Conservation (phyloP, 2,888 invertebrate species). For the Drosophila acutilabella region DNA sequence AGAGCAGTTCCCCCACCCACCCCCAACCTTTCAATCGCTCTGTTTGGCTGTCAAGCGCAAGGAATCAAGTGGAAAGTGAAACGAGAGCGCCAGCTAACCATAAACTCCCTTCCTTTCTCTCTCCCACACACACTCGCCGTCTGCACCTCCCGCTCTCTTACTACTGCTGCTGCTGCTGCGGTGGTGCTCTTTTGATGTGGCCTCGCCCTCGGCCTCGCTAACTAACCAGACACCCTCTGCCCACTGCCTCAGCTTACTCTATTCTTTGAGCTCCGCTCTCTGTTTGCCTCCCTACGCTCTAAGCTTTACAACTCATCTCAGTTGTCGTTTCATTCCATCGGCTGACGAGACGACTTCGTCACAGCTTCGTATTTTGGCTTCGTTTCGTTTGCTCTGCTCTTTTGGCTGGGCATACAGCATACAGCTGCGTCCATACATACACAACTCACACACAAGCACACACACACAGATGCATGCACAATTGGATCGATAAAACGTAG, state of each 20-base stretch:
- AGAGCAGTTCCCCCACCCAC: slow-evolving; percentile 23
- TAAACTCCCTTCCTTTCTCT: not conserved
- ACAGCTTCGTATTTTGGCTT: slow-evolving; percentile 27
- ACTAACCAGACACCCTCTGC: slow-evolving; percentile 16
- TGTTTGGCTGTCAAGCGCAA: slow-evolving; percentile 76
- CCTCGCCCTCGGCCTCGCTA: slow-evolving; percentile 64
- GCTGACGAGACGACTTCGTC: slow-evolving; percentile 6
- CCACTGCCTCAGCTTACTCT: not conserved
- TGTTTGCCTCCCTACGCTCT: not conserved
- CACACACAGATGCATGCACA: slow-evolving; percentile 20
- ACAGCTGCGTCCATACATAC: slow-evolving; percentile 44
- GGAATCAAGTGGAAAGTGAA: slow-evolving; percentile 81
- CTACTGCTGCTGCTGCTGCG: slow-evolving; percentile 4
- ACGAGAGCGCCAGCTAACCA: slow-evolving; percentile 53
- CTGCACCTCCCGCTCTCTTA: not conserved
- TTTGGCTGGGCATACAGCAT: slow-evolving; percentile 77
- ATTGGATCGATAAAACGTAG: slow-evolving; percentile 80
- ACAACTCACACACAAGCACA: slow-evolving; percentile 22
- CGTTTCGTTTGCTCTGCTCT: slow-evolving; percentile 42
- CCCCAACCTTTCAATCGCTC: slow-evolving; percentile 35
- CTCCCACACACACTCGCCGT: not conserved
- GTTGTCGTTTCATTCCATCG: slow-evolving; percentile 9
- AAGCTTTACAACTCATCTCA: not conserved
- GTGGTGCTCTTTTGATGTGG: slow-evolving; percentile 78
- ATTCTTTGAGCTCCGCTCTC: not conserved